Evolutionary conservation across 2,888 invertebrate species (phyloP), one percentile per base, ranked within the genome.

Genomic region (Oligia latruncula): DNA sequence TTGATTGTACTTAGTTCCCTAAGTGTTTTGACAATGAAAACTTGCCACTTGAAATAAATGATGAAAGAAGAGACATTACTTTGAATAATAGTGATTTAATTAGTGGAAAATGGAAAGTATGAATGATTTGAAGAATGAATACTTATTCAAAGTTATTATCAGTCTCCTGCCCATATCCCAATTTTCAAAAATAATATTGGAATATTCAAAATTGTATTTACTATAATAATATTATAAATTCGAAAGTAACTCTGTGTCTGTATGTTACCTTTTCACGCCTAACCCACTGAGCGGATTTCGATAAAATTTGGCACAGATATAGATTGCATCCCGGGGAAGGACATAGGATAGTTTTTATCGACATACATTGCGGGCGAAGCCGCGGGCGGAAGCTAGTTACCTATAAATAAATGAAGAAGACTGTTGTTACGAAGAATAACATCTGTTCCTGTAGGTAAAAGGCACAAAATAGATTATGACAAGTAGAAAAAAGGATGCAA

Each of bases 11-110:
- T 52, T 64, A 52, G 55, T 35, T 64, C 0, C 11, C 11, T 43
- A n/a, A 35, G 23, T 46, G 11, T 15, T 81, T 78, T 23, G 17
- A 15, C 13, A 64, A 74, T 58, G 5, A 46, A 43, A 15, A 78
- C 40, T 70, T 52, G 15, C 20, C 3, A 40, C 29, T 79, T 65
- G 6, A 81, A 73, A 66, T 23, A 58, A 40, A 64, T 20, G 29
- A 40, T 68, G 15, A 67, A 29, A n/a, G 4, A 29, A n/a, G 1
- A n/a, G 8, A 23, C 11, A 15, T 35, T 35, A 20, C 4, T 75
- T 60, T 60, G 11, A n/a, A 9, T 40, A 40, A 40, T n/a, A n/a
- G n/a, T 40, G 4, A 17, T 40, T 60, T 71, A 17, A 40, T n/a
- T 55, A 2, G n/a, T 17, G 55, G 15, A 17, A 35, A 23, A 2